Conservation (phyloP, 2,797 vertebrate species). For the Sebastes hubbsi region DNA sequence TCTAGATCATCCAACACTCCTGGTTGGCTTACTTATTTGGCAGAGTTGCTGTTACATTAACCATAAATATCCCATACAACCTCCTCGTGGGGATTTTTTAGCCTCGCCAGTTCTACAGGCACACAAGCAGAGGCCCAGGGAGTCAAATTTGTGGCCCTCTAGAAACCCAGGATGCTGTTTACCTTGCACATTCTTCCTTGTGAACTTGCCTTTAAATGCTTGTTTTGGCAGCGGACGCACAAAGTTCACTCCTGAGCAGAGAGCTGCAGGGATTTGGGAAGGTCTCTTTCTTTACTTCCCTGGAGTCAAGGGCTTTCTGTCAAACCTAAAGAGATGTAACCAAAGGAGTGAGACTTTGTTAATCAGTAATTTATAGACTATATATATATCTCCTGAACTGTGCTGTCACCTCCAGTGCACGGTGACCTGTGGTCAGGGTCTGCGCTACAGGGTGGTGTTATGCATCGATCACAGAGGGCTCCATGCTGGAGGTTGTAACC, state of each 20-base stretch:
- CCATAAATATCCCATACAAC: conserved; percentile 40
- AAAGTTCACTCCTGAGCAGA: conserved; percentile 52
- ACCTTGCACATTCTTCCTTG: conserved; percentile 74
- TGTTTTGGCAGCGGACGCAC: conserved; percentile 72
- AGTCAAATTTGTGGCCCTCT: conserved; percentile 68
- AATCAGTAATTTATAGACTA: background rate
- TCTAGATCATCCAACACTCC: conserved; percentile 17
- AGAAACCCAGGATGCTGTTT: conserved; percentile 72
- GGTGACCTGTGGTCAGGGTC: conserved; percentile 95
- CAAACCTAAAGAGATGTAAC: conserved; percentile 8
- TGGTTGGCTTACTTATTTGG: background rate
- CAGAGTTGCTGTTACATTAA: conserved; percentile 15
- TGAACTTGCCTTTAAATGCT: conserved; percentile 76
- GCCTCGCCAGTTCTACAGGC: conserved; percentile 22
- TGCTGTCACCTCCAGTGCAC: conserved; percentile 87
- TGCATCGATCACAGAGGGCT: conserved; percentile 95
- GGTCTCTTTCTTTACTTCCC: conserved; percentile 30
- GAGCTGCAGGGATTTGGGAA: conserved; percentile 54
- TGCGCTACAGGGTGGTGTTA: conserved; percentile 95
- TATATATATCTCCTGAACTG: background rate
- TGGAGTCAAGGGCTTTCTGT: conserved; percentile 32
- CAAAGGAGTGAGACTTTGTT: background rate
- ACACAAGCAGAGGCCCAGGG: conserved; percentile 28
- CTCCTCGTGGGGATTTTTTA: conserved; percentile 55
- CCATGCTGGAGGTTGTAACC: conserved; percentile 93